These are phyloP conservation scores for Orthosia gracilis DNA, from an alignment of 2,888 invertebrate species.

Conservation along the genomic window DNA sequence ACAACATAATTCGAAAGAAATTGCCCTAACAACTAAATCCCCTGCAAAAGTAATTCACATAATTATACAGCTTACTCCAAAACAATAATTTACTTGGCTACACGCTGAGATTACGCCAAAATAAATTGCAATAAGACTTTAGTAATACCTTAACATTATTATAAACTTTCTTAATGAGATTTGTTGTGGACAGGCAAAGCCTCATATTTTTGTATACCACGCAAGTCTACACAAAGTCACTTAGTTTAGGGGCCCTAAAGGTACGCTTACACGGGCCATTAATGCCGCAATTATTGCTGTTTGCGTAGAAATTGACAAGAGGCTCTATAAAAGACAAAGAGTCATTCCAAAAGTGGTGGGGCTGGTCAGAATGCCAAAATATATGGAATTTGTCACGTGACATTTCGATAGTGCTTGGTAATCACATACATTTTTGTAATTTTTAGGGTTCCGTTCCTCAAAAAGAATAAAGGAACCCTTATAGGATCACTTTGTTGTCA, in stretches of 20 bases:
- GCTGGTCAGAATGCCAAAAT: too few species aligned
- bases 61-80: slow-evolving; percentile 27
- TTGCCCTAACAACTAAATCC: not conserved
- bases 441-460: too few species aligned
- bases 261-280: too few species aligned
- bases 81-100: slow-evolving; percentile 37
- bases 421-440: too few species aligned
- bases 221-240: not conserved
- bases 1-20: slow-evolving; percentile 12
- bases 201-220: slow-evolving; percentile 15
- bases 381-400: too few species aligned
- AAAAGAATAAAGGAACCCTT: too few species aligned
- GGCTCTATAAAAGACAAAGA: too few species aligned
- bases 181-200: slow-evolving; percentile 15
- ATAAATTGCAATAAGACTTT: slow-evolving; percentile 37
- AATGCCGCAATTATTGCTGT: too few species aligned
- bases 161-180: slow-evolving; percentile 45
- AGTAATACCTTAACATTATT: slow-evolving; percentile 35
- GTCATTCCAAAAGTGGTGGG: too few species aligned
- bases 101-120: slow-evolving; percentile 38
- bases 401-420: too few species aligned
- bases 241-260: not conserved
- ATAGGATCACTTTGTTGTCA: too few species aligned
- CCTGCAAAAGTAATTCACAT: slow-evolving; percentile 27
- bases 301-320: too few species aligned